These are phyloP conservation scores for Aspidapion aeneum DNA, from an alignment of 2,888 invertebrate species.

Conservation along the genomic window DNA sequence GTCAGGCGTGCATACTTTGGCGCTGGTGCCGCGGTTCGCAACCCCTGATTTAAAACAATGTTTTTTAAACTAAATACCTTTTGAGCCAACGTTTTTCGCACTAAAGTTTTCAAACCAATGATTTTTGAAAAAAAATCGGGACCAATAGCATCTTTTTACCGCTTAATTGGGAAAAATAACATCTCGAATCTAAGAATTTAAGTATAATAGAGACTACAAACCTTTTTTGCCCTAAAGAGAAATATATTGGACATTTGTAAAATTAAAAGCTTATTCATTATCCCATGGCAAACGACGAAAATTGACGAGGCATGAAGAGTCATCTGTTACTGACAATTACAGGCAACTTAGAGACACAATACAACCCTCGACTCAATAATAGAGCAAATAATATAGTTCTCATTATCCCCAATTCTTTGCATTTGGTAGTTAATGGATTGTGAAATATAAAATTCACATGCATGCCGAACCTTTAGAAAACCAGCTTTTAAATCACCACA, in stretches of 20 bases:
- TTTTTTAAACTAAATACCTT: no score
- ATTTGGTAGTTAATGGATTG: conserved; percentile 45
- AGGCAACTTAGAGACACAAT: conserved; percentile 49
- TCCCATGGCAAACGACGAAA: conserved; percentile 18
- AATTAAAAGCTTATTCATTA: background rate
- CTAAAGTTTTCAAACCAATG: no score
- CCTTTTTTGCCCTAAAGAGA: background rate
- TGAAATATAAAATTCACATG: conserved; percentile 40
- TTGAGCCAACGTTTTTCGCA: no score
- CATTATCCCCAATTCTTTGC: conserved; percentile 43
- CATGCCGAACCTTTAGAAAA: background rate
- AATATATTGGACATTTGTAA: background rate
- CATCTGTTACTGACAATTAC: conserved; percentile 49
- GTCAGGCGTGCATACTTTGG: no score
- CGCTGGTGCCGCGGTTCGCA: no score
- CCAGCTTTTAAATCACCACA: no score
- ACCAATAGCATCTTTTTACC: no score
- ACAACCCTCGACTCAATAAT: conserved; percentile 44
- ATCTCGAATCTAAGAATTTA: no score
- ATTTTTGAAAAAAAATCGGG: no score
- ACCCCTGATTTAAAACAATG: no score
- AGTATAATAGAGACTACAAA: no score
- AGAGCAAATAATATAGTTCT: conserved; percentile 44
- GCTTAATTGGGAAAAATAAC: no score
- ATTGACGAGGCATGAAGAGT: conserved; percentile 42